These are phyloP conservation scores for Epirrhoe tristata DNA, from an alignment of 2,888 invertebrate species.

Conservation along the genomic window DNA sequence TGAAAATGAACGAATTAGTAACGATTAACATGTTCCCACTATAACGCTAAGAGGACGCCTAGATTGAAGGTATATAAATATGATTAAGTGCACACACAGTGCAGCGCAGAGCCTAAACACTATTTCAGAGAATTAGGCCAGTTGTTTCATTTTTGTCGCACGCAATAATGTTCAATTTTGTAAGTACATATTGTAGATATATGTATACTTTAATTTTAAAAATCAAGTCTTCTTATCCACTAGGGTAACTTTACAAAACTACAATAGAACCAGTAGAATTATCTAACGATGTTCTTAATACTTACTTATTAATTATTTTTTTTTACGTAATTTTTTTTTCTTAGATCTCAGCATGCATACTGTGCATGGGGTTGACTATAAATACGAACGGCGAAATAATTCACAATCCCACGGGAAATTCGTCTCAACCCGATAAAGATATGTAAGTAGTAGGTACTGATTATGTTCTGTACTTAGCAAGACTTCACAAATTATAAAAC, in stretches of 20 bases:
- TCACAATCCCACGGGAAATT: conserved; percentile 45
- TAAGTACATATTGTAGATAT: too few species aligned
- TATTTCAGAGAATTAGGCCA: background rate
- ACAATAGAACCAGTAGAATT: too few species aligned
- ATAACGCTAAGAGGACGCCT: conserved; percentile 20
- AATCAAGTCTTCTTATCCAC: too few species aligned
- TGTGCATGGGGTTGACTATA: conserved; percentile 2
- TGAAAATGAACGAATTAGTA: conserved; percentile 25
- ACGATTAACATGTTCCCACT: conserved; percentile 20
- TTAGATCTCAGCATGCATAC: conserved; percentile 8
- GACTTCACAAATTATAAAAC: too few species aligned
- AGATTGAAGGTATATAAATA: conserved; percentile 23
- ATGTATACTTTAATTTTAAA: too few species aligned
- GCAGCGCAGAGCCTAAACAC: background rate
- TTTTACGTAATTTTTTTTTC: background rate
- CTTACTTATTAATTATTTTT: background rate
- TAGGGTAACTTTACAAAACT: too few species aligned
- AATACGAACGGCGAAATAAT: conserved; percentile 20
- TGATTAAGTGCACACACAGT: conserved; percentile 1
- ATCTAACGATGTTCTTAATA: background rate
- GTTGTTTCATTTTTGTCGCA: background rate
- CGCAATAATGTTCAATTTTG: conserved; percentile 7
- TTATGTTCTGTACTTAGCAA: background rate
- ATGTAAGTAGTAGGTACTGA: conserved; percentile 47
- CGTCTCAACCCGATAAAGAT: conserved; percentile 56